phyloP scores from a whole-genome alignment of 2,113 vertebrate species.

The Catagonus wagneri region DNA sequence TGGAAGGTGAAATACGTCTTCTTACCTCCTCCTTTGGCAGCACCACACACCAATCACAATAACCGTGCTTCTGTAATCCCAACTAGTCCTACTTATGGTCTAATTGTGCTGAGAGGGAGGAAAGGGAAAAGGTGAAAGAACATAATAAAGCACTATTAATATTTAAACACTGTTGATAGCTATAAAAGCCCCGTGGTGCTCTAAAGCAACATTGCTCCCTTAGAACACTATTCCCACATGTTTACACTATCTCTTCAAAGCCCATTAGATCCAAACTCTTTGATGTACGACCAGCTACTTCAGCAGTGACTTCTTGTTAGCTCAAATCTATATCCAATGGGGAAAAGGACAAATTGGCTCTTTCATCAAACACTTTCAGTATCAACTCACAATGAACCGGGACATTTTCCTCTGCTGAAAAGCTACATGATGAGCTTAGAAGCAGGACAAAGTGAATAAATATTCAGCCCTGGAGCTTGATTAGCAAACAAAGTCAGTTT shows the following conservation, averaged over 20 bases:
- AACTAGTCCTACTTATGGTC: rapidly evolving
- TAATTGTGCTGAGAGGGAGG: neutral
- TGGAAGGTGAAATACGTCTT: rapidly evolving
- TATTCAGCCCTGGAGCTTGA: neutral
- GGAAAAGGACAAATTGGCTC: constrained; percentile 81
- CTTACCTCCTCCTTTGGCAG: rapidly evolving
- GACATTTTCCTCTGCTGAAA: neutral
- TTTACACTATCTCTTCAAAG: constrained; percentile 83
- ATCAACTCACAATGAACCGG: constrained; percentile 57
- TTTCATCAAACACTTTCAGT: constrained; percentile 80
- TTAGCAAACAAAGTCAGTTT: neutral
- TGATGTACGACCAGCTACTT: constrained; percentile 82
- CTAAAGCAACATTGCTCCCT: constrained; percentile 65
- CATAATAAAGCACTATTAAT: constrained; percentile 71
- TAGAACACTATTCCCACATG: constrained; percentile 79
- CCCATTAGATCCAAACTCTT: constrained; percentile 83
- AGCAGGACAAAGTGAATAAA: neutral
- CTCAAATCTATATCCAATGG: constrained; percentile 74
- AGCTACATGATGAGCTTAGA: neutral
- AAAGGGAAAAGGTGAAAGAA: constrained; percentile 46
- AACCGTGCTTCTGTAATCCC: rapidly evolving
- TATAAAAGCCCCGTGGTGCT: constrained; percentile 60
- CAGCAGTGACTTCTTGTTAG: constrained; percentile 80
- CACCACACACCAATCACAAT: rapidly evolving
- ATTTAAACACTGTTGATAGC: constrained; percentile 60